Evolutionary conservation across 2,888 invertebrate species (phyloP), one percentile per base, ranked within the genome.

Genomic region (Omphaloscelis lunosa): DNA sequence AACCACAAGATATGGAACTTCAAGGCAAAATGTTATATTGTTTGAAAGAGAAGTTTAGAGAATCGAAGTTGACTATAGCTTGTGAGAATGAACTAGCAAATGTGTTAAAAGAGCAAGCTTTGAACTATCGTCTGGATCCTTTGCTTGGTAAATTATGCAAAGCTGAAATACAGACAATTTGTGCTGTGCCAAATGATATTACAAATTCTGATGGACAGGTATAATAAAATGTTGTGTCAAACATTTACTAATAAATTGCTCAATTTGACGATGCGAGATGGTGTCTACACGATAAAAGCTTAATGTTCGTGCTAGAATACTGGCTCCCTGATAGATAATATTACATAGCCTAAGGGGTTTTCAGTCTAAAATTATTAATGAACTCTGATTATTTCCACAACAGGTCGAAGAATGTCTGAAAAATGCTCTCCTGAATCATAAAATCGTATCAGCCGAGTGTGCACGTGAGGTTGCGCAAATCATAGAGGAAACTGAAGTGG

Each of bases 401-500:
- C 95, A 97, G 93, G 98, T 98, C 0, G 98, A 99, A 93, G 99
- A 99, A 95, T 99, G 99, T 94, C 96, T 99, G 58, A 99, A 99
- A 95, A 97, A 97, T 87, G 98, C 98, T 23, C 97, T 98, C 75
- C 96, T 98, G 77, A 97, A 97, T 88, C 98, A 98, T 85, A 97
- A 97, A 91, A 98, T 98, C 72, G 97, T 97, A 82, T 98, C 98
- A 53, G 97, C 97, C 15, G 98, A 98, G 86, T 99, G 99, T 93
- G 97, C 98, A 65, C 96, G 98, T 81, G 99, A 99, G 96, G 98
- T 99, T 34, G 99, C 99, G 0, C 98, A 98, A 88, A 97, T 99
- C 81, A 98, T 99, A 85, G 98, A 99, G 90, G 98, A 99, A 93
- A 98, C 98, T 0, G 98, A 98, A 92, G 98, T 99, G 0, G 99